These are phyloP conservation scores for Pantherophis guttatus DNA, from an alignment of 2,113 vertebrate species.

Conservation along the genomic window DNA sequence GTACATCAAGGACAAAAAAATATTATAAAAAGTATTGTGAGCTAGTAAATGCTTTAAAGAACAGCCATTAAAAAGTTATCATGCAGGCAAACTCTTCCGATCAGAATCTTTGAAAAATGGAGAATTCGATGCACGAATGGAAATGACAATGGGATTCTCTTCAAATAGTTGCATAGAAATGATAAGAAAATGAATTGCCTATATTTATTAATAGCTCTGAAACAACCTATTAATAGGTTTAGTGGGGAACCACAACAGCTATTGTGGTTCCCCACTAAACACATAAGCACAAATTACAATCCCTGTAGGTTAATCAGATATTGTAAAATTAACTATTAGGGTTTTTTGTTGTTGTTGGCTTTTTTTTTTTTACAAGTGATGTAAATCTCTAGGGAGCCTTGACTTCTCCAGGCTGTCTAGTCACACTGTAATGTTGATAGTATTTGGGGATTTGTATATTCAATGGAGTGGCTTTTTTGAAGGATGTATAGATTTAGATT, in stretches of 20 bases:
- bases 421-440: constrained; percentile 36
- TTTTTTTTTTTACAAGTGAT: constrained; percentile 53
- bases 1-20: constrained; percentile 62
- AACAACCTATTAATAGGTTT: constrained; percentile 25
- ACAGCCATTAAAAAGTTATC: constrained; percentile 57
- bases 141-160: constrained; percentile 25
- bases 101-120: constrained; percentile 58
- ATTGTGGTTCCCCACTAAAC: constrained; percentile 44
- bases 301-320: constrained; percentile 60
- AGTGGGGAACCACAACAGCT: constrained; percentile 7
- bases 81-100: constrained; percentile 58
- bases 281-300: constrained; percentile 64
- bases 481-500: constrained; percentile 49
- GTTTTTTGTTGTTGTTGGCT: not conserved
- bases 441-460: constrained; percentile 55
- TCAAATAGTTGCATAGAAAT: constrained; percentile 31
- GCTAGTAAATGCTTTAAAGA: constrained; percentile 44
- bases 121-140: not conserved
- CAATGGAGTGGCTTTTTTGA: constrained; percentile 54
- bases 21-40: constrained; percentile 47
- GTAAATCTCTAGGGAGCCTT: constrained; percentile 55
- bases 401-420: constrained; percentile 46
- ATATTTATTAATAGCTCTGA: constrained; percentile 56
- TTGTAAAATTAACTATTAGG: constrained; percentile 52
- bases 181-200: constrained; percentile 42